Evolutionary conservation across 2,113 vertebrate genomes (phyloP), one percentile per base, ranked within the genome.

Genomic region (Corynorhinus townsendii): DNA sequence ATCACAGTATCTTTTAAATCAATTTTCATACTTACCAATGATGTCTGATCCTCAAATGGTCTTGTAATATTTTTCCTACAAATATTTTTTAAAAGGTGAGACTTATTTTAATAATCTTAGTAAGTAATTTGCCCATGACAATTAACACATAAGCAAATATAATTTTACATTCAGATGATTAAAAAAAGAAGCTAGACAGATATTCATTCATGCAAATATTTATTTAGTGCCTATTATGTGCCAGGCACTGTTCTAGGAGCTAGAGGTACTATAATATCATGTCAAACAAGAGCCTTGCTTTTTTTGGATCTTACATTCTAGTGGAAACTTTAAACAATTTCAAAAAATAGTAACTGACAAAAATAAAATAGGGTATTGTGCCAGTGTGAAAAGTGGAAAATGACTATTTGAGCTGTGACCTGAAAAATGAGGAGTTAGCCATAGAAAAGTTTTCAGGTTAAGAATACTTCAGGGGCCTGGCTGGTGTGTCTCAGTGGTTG

Each of bases 41-140:
- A 99, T 0, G 99, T 99, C 0, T 99, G 99, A 97, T 99, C 99
- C 90, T 99, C 99, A 99, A 99, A 99, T 5, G 99, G 99, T 33
- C 99, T 99, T 11, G 99, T 99, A 84, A 99, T 99, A 97, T 99
- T 99, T 98, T 99, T 99, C 97, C 99, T 99, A 94, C 80, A 76
- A 96, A 90, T 54, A 91, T 82, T 66, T 19, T 56, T 56, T 84
- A 92, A 69, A 64, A 87, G 20, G 28, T 73, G 11, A 89, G 3
- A 4, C 0, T n/a, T 76, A 75, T 62, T 91, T 91, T 86, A 96
- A 62, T 93, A 47, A 95, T 49, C 30, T 86, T 71, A 69, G 24
- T 88, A 80, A 72, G 30, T 81, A 95, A 89, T 69, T 69, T 12
- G 77, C 11, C 45, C 30, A 24, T 68, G 80, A 75, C 22, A 89